A percentile compares a stretch with the other conserved stretches of the same genome.
Conservation (phyloP, 1,140 invertebrate genomes). For the Drosophila malerkotliana region DNA sequence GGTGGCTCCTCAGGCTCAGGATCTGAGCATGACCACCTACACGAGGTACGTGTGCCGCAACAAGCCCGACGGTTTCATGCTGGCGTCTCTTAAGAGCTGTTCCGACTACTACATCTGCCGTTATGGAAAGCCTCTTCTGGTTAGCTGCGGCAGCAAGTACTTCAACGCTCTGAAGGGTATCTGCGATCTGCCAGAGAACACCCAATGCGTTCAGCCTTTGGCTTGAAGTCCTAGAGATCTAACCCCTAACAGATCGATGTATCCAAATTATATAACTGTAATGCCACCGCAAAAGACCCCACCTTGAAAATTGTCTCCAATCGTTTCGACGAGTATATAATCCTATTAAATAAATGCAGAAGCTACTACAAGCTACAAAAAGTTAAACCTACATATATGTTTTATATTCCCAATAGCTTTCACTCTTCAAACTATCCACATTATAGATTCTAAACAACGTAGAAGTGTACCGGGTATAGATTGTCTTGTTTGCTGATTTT, state of each 20-base stretch:
- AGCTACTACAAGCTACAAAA: constrained; percentile 2
- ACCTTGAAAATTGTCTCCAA: constrained; percentile 25
- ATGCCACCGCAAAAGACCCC: constrained; percentile 13
- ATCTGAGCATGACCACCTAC: constrained; percentile 54
- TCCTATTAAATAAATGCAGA: constrained; percentile 7
- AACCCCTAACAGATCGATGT: neutral
- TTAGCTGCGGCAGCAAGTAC: constrained; percentile 68
- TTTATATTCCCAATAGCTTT: neutral
- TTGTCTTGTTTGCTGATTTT: too few relatives aligned
- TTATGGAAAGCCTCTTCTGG: constrained; percentile 58
- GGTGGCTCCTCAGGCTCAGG: constrained; percentile 12
- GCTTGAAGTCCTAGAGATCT: constrained; percentile 19
- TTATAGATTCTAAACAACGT: too few relatives aligned
- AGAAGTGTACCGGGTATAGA: too few relatives aligned
- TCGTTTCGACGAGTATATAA: constrained; percentile 6
- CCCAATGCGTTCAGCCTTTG: constrained; percentile 64
- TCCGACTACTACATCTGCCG: constrained; percentile 77
- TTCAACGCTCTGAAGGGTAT: constrained; percentile 75
- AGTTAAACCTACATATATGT: neutral
- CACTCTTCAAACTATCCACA: too few relatives aligned
- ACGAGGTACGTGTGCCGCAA: constrained; percentile 62
- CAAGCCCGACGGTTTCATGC: constrained; percentile 75
- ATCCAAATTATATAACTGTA: neutral
- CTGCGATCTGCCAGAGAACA: constrained; percentile 77
- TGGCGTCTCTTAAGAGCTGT: constrained; percentile 72